Evolutionary conservation across 2,888 invertebrate species (phyloP), one percentile per base, ranked within the genome.

Genomic region (Furcula furcula): DNA sequence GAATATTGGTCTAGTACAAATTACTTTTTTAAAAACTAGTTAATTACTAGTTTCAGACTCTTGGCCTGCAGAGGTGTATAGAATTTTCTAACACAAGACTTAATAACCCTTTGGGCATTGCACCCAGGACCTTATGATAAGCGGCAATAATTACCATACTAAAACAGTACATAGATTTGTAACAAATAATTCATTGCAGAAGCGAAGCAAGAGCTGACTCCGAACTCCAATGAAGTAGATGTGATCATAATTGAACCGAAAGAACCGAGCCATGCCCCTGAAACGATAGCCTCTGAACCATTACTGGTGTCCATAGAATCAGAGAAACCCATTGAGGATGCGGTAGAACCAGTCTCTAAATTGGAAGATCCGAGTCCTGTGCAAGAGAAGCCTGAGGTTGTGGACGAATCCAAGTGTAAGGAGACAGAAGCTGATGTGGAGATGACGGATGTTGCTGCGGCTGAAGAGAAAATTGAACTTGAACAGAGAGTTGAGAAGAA

Each of bases 391-490:
- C 45, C 50, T 38, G 40, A 52, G 21, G 47, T 57, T 13, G 59
- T 54, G 13, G 62, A 71, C 7, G 64, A 59, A 20, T 42, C 43
- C 2, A 57, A 63, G 31, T 52, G 40, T 11, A 36, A 53, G 12
- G 55, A 57, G 27, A 41, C 44, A 5, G 56, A 46, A 10, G 21
- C 52, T 28, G 73, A 83, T 65, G 70, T 73, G 36, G 80, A 76
- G 20, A 82, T 84, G 76, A 69, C 61, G 16, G 76, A 78, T 20
- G 65, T 70, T 27, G 56, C 60, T 7, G 56, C 55, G 6, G 40
- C 44, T 22, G 76, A 77, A 6, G 64, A 68, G 20, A 82, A 73
- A 55, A 42, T 53, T 15, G 72, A 76, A 35, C 36, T 49, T 1
- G 78, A 77, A 54, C 55, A 65, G 9, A 48, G 64, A 15, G 29